These are phyloP conservation scores for Frankliniella intonsa DNA, from an alignment of 2,888 invertebrate genomes.

Conservation along the genomic window DNA sequence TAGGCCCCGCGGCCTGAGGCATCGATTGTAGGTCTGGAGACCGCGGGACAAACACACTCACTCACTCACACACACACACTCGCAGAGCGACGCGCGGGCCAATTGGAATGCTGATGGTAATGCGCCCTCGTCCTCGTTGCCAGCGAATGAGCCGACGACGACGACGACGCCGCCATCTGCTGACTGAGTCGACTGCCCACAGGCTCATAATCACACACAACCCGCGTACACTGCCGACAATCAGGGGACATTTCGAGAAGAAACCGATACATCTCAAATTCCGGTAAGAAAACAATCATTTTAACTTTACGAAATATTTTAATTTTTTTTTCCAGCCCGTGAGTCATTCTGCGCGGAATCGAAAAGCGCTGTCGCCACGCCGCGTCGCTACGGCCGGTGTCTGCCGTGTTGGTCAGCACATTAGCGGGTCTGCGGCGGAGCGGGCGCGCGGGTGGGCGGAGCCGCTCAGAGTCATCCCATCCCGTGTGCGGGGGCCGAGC, in stretches of 20 bases:
- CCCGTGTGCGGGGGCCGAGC: not conserved
- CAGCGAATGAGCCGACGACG: not conserved
- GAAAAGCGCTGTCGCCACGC: not conserved
- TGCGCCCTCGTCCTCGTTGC: not conserved
- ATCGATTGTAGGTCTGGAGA: not conserved
- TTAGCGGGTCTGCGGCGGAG: no score
- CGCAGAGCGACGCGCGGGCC: not conserved
- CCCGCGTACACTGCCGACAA: no score
- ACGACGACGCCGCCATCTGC: slow-evolving; percentile 13
- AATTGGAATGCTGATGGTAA: slow-evolving; percentile 4
- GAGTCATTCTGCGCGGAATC: no score
- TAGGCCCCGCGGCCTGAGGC: slow-evolving; percentile 1
- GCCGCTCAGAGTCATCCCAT: not conserved
- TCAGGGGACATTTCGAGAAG: no score
- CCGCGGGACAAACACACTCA: not conserved
- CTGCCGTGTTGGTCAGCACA: no score
- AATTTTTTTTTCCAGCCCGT: no score
- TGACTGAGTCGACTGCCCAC: not conserved
- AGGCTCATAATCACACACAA: not conserved
- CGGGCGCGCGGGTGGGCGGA: not conserved
- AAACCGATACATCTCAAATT: no score
- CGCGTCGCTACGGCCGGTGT: not conserved
- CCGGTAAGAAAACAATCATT: no score
- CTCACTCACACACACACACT: no score
- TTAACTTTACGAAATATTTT: no score